Evolutionary conservation across 2,888 invertebrate genomes (phyloP).

Genomic region (Lycaena phlaeas): DNA sequence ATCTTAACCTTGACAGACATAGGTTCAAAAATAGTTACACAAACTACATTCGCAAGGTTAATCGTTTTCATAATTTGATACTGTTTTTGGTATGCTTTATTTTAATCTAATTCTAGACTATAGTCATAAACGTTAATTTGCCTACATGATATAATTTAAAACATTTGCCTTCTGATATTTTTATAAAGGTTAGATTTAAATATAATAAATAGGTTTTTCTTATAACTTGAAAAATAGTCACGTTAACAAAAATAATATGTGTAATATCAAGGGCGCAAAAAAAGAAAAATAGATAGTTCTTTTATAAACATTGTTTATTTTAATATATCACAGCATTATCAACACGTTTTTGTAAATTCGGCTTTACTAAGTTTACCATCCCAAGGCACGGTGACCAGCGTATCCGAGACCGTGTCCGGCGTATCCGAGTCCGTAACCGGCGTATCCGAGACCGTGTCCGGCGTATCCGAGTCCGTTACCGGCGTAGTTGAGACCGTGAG

Average conservation of each 20-base stretch:
- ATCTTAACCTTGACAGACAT: constrained; percentile 3
- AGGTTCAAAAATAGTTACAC: background rate
- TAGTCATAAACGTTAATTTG: too few species aligned
- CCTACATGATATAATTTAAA: too few species aligned
- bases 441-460: constrained; percentile 17
- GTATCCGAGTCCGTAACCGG: constrained; percentile 20
- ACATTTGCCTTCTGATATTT: too few species aligned
- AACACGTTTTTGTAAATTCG: too few species aligned
- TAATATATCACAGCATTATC: constrained; percentile 11
- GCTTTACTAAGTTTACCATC: too few species aligned
- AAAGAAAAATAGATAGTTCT: background rate
- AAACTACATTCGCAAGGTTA: constrained; percentile 11
- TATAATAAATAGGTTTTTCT: too few species aligned
- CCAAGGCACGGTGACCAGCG: too few species aligned
- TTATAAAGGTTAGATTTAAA: too few species aligned
- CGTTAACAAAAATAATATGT: too few species aligned
- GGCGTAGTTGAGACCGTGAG: constrained; percentile 24
- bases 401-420: constrained; percentile 22
- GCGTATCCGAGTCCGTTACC: constrained; percentile 22
- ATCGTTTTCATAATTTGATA: constrained; percentile 19
- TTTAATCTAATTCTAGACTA: too few species aligned
- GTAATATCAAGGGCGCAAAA: too few species aligned
- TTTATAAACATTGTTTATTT: constrained; percentile 7
- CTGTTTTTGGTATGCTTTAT: background rate
- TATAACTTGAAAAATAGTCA: too few species aligned